Conservation (phyloP, 2,797 vertebrate genomes). For the Pitangus sulphuratus region DNA sequence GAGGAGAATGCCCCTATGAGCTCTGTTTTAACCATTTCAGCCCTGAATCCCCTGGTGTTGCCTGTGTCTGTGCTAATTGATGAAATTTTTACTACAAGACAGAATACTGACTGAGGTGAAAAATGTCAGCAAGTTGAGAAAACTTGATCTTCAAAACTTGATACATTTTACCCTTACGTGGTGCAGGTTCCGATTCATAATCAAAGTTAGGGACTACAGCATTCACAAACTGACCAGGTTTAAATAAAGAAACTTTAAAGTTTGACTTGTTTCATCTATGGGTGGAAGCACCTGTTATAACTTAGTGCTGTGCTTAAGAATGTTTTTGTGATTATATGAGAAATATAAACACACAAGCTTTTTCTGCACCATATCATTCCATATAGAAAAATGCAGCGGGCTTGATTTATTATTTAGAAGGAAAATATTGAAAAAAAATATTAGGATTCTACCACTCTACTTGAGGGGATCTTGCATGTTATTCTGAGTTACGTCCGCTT, state of each 20-base stretch:
- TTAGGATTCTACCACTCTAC: conserved; percentile 50
- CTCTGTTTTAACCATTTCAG: background rate
- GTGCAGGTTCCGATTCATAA: background rate
- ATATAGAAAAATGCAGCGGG: background rate
- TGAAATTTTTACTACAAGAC: background rate
- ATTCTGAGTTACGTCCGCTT: conserved; percentile 37
- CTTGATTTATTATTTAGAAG: conserved; percentile 70
- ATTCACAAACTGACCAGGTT: background rate
- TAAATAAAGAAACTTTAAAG: background rate
- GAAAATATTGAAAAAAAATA: conserved; percentile 60
- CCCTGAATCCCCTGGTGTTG: background rate
- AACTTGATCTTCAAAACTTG: background rate
- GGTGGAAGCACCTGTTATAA: background rate
- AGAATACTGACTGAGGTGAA: background rate
- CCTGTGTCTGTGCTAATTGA: background rate
- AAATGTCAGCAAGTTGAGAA: background rate
- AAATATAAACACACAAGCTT: conserved; percentile 8
- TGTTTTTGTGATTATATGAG: conserved; percentile 21
- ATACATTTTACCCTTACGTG: background rate
- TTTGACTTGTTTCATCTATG: background rate
- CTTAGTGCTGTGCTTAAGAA: background rate
- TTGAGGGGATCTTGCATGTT: conserved; percentile 57
- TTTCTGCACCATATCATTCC: background rate
- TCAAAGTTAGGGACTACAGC: background rate
- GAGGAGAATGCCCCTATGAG: background rate